phyloP scores from a whole-genome alignment of 1,140 invertebrate genomes.

The Antheraea pernyi region DNA sequence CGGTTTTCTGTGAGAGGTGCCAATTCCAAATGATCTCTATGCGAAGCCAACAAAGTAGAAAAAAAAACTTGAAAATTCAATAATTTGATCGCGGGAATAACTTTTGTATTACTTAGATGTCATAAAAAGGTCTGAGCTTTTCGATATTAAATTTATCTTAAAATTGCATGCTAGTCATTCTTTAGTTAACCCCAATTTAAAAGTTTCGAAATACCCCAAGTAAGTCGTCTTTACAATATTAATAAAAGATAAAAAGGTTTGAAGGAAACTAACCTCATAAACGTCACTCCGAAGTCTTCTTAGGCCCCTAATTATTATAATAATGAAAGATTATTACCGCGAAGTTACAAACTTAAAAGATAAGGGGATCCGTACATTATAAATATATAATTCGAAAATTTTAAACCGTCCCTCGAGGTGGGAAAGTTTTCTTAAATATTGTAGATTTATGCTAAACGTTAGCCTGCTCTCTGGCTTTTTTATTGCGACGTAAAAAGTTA shows the following conservation, averaged over 20 bases:
- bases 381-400: conserved; percentile 39
- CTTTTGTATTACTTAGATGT: too few species aligned
- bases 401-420: conserved; percentile 29
- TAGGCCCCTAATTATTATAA: conserved; percentile 19
- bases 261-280: neutral
- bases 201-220: neutral
- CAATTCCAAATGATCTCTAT: too few species aligned
- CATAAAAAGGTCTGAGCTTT: too few species aligned
- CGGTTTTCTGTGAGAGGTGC: too few species aligned
- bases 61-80: too few species aligned
- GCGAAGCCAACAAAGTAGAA: too few species aligned
- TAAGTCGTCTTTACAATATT: neutral
- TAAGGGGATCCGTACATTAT: conserved; percentile 21
- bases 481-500: conserved; percentile 67
- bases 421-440: conserved; percentile 61
- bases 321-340: conserved; percentile 23
- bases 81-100: too few species aligned
- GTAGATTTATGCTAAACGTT: conserved; percentile 70
- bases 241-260: neutral
- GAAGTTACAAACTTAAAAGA: conserved; percentile 16
- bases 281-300: conserved; percentile 7
- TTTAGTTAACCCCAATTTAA: neutral
- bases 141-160: too few species aligned
- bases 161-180: too few species aligned
- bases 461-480: conserved; percentile 48